Base-by-base conservation (phyloP, 2,797 vertebrate species). In the Eidolon dupreanum region DNA sequence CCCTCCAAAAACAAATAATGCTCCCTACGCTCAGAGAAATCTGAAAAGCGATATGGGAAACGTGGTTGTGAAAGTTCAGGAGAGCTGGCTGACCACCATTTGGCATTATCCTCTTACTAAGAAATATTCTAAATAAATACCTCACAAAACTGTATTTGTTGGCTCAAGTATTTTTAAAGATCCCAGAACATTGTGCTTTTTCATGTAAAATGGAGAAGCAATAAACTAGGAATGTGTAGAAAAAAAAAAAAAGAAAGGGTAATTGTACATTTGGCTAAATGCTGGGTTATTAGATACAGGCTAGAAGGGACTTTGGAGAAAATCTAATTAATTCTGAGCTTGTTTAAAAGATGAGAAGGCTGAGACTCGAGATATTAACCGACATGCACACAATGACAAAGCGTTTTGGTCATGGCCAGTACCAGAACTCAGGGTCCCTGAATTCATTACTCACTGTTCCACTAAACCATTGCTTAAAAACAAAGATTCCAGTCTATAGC, bases 81-180 rank as follows among this genome's bases (percentile, higher is more conserved):
- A 96, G 81, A 93, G 86, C 31, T 95, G 93, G 74, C 95, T 97
- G 97, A 78, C 97, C 97, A 96, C 16, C 55, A 20, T 70, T 96
- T 84, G 95, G 75, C 28, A 38, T 92, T 28, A 95, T 86, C 49
- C 36, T 93, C 95, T 97, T 96, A 59, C 59, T 51, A 90, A 95
- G 85, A 93, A 71, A 92, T 82, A 86, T 20, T 74, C 95, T 92
- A 97, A 96, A 96, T 96, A 98, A 97, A 94, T 93, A 96, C 77
- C 95, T 94, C 85, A 63, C 57, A 93, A 95, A 93, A 57, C 65
- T 55, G 9, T 73, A 84, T 93, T 95, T 96, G 33, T 95, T 95
- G 86, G 82, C 78, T 88, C 75, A 78, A 90, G 66, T 70, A 82
- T 10, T 93, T 90, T 95, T 68, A 85, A 90, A 94, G 96, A 97